Conservation (phyloP, 2,797 vertebrate species). For the Anas bahamensis region DNA sequence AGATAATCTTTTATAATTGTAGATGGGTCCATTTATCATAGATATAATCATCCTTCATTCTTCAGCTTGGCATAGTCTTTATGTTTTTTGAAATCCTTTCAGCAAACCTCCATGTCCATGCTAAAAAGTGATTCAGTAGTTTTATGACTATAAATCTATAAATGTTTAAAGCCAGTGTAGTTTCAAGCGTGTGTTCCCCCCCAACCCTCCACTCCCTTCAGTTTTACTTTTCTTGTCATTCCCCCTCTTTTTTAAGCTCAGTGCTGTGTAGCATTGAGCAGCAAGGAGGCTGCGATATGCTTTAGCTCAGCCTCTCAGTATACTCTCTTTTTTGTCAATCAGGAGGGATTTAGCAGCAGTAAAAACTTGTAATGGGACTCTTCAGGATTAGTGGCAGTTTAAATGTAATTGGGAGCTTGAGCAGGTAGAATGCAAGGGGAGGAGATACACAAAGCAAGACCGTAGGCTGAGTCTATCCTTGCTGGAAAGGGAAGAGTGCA, state of each 20-base stretch:
- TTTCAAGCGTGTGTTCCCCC: background rate
- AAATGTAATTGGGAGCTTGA: background rate
- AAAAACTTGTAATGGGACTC: constrained; percentile 23
- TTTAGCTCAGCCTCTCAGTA: background rate
- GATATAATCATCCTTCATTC: background rate
- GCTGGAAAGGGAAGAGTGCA: background rate
- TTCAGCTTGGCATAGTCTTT: background rate
- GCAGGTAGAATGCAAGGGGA: background rate
- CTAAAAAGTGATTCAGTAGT: constrained; percentile 28
- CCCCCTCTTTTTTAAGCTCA: background rate
- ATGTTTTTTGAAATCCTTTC: constrained; percentile 2
- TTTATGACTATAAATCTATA: constrained; percentile 32
- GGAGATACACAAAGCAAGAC: background rate
- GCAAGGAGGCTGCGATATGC: background rate
- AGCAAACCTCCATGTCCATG: background rate
- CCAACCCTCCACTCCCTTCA: background rate
- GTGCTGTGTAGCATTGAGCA: background rate
- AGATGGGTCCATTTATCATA: background rate
- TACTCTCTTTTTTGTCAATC: background rate
- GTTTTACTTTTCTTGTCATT: constrained; percentile 1
- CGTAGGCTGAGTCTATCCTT: background rate
- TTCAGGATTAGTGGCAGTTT: background rate
- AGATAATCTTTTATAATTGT: background rate
- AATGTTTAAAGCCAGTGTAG: constrained; percentile 26
- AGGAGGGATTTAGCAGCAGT: constrained; percentile 3